A percentile compares a stretch with the other conserved stretches of the same genome.
phyloP scores from a whole-genome alignment of 1,140 invertebrate genomes.

The Cardiocondyla obscurior region DNA sequence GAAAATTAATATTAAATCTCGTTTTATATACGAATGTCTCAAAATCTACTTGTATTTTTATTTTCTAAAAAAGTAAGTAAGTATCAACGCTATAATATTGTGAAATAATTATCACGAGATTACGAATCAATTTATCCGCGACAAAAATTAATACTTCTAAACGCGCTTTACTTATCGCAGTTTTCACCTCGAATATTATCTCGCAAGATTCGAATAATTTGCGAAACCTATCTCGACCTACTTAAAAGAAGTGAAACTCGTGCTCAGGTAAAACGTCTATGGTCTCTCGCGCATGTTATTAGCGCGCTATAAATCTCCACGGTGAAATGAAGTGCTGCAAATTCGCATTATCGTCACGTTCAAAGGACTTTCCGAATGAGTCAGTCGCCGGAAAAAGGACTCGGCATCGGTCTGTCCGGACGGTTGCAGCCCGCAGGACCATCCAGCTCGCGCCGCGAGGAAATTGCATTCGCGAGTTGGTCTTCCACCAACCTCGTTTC shows the following conservation, averaged over 20 bases:
- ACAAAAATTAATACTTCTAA: not conserved
- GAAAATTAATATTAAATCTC: not conserved
- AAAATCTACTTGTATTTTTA: not conserved
- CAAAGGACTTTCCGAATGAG: conserved; percentile 56
- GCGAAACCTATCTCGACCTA: not conserved
- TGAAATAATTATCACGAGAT: not conserved
- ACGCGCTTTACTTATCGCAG: not conserved
- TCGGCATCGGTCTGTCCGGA: conserved; percentile 39
- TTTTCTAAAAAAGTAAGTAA: too few relatives aligned
- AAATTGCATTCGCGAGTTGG: conserved; percentile 71
- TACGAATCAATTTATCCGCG: not conserved
- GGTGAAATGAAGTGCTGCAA: conserved; percentile 14
- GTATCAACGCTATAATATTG: too few relatives aligned
- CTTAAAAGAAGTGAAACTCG: not conserved
- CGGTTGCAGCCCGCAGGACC: conserved; percentile 47
- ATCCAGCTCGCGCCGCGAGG: conserved; percentile 61
- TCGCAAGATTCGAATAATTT: not conserved
- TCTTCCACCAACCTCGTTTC: conserved; percentile 50
- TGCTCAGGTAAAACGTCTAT: not conserved
- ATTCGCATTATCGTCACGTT: conserved; percentile 66
- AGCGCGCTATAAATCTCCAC: not conserved
- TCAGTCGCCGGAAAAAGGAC: conserved; percentile 55
- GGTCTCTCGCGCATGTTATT: not conserved
- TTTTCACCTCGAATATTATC: not conserved
- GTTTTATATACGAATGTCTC: not conserved